A percentile compares a stretch with the other conserved stretches of the same genome.
phyloP scores from a whole-genome alignment of 1,140 invertebrate species.

The Prorops nasuta region DNA sequence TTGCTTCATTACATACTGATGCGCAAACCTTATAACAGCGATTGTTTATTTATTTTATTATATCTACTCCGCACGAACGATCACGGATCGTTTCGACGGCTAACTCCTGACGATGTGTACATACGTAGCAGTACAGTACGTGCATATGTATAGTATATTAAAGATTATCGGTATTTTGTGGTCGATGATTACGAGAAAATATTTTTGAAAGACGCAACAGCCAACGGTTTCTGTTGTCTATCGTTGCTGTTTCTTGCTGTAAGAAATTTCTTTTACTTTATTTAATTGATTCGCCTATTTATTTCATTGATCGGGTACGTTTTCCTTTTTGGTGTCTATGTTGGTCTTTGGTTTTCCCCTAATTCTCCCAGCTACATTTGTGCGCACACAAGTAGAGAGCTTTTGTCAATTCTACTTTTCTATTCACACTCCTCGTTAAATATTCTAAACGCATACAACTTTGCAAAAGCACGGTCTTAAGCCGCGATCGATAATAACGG shows the following conservation, averaged over 20 bases:
- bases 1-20: slow-evolving; percentile 5
- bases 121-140: not conserved
- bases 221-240: not conserved
- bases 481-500: too few species aligned
- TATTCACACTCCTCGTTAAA: not conserved
- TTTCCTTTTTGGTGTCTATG: too few species aligned
- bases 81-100: slow-evolving; percentile 23
- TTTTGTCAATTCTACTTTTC: not conserved
- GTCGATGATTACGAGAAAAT: too few species aligned
- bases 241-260: slow-evolving; percentile 7
- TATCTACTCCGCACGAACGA: not conserved
- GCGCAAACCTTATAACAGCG: not conserved
- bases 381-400: too few species aligned
- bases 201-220: too few species aligned
- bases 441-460: not conserved
- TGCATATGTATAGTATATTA: not conserved
- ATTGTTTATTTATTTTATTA: not conserved
- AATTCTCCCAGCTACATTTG: too few species aligned
- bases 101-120: slow-evolving; percentile 1
- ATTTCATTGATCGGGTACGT: too few species aligned
- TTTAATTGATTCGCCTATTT: slow-evolving; percentile 3
- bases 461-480: too few species aligned
- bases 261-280: not conserved
- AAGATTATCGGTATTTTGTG: not conserved
- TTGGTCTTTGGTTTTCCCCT: too few species aligned